A percentile compares a stretch with the other conserved stretches of the same genome.
phyloP scores from a whole-genome alignment of 2,888 invertebrate species.

The Amaurobius ferox region DNA sequence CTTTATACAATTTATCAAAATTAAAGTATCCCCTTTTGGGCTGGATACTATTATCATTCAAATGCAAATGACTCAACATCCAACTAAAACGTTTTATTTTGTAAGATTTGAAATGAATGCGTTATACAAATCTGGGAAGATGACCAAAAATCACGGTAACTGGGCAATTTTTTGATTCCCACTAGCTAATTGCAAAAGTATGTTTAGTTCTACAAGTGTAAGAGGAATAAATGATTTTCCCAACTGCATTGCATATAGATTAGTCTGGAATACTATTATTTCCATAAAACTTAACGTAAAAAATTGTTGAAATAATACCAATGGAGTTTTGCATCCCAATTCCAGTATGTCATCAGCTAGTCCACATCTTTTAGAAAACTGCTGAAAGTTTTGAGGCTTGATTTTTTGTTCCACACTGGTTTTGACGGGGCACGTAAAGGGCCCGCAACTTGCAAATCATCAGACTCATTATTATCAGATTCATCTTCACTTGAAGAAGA shows the following conservation, averaged over 20 bases:
- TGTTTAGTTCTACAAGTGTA: not conserved
- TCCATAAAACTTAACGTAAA: not conserved
- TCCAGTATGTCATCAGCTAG: not conserved
- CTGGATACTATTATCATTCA: not conserved
- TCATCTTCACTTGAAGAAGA: not conserved
- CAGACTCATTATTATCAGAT: not conserved
- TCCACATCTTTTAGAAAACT: not conserved
- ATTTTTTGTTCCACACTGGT: not conserved
- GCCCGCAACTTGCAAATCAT: not conserved
- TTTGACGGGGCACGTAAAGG: not conserved
- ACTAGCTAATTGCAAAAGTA: not conserved
- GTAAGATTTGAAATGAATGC: not conserved
- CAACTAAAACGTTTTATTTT: not conserved
- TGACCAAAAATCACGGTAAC: not conserved
- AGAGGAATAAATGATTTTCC: conserved; percentile 7
- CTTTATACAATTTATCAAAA: conserved; percentile 24
- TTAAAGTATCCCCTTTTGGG: not conserved
- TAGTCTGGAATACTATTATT: not conserved
- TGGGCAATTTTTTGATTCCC: not conserved
- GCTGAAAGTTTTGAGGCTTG: not conserved
- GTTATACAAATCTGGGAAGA: not conserved
- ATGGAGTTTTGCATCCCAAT: not conserved
- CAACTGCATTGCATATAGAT: not conserved
- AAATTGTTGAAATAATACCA: not conserved
- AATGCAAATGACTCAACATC: not conserved